phyloP scores from a whole-genome alignment of 2,888 invertebrate genomes.

The Caenorhabditis sp. region DNA sequence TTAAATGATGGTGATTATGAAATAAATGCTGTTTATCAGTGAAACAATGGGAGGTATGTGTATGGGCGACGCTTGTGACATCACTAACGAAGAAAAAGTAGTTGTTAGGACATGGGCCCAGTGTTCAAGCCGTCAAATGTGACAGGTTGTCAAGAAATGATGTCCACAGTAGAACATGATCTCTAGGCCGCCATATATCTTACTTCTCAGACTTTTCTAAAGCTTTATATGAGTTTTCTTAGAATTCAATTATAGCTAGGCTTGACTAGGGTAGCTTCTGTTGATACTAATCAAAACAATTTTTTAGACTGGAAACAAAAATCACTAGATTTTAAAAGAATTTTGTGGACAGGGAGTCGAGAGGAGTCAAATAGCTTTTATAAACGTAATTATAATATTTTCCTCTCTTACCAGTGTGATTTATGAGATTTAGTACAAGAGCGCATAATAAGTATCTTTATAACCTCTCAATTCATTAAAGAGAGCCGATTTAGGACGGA shows the following conservation, averaged over 20 bases:
- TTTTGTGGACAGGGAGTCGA: too few species aligned
- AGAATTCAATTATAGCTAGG: too few species aligned
- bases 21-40: slow-evolving; percentile 36
- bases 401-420: not conserved
- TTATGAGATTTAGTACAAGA: slow-evolving; percentile 11
- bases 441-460: slow-evolving; percentile 41
- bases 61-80: slow-evolving; percentile 35
- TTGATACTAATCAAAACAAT: too few species aligned
- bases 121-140: slow-evolving; percentile 56
- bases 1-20: slow-evolving; percentile 41
- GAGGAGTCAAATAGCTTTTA: too few species aligned
- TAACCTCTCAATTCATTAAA: slow-evolving; percentile 53
- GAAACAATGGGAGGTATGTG: slow-evolving; percentile 49
- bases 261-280: too few species aligned
- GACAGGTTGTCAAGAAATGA: slow-evolving; percentile 54
- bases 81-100: slow-evolving; percentile 38
- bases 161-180: slow-evolving; percentile 37
- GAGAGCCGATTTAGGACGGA: slow-evolving; percentile 37
- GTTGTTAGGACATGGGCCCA: slow-evolving; percentile 31
- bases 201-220: too few species aligned
- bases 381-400: not conserved
- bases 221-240: too few species aligned
- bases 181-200: slow-evolving; percentile 6
- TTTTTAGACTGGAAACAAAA: too few species aligned
- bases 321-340: too few species aligned